phyloP scores from a whole-genome alignment of 2,797 vertebrate genomes.

The Intellagama lesueurii region DNA sequence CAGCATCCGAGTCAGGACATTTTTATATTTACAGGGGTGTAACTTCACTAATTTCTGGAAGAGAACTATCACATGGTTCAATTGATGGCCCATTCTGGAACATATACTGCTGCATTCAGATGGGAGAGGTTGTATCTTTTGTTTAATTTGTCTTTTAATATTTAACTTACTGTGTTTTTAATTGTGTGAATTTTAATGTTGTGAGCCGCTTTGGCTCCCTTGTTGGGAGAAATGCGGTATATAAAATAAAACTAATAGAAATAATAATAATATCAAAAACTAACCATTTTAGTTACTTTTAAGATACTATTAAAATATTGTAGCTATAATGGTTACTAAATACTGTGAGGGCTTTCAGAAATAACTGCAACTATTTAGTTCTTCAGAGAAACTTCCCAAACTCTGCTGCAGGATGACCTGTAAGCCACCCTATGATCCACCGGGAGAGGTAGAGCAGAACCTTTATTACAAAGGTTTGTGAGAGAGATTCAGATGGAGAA shows the following conservation, averaged over 20 bases:
- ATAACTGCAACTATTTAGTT: background rate
- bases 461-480: background rate
- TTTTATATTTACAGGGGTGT: too few species aligned
- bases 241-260: too few species aligned
- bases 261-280: too few species aligned
- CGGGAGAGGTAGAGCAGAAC: background rate
- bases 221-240: too few species aligned
- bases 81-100: background rate
- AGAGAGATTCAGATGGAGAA: constrained; percentile 16
- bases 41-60: background rate
- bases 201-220: too few species aligned
- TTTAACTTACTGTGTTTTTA: too few species aligned
- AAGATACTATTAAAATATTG: background rate
- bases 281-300: background rate
- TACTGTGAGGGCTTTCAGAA: background rate
- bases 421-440: background rate
- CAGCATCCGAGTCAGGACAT: too few species aligned
- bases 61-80: background rate
- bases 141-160: too few species aligned
- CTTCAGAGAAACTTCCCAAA: background rate
- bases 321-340: background rate
- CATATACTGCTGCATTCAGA: background rate
- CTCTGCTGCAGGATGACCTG: background rate
- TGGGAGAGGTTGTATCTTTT: background rate
- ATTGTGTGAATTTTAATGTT: too few species aligned